Conservation (phyloP, 23 tunicate genomes). For the Clavelina lepadiformis region DNA sequence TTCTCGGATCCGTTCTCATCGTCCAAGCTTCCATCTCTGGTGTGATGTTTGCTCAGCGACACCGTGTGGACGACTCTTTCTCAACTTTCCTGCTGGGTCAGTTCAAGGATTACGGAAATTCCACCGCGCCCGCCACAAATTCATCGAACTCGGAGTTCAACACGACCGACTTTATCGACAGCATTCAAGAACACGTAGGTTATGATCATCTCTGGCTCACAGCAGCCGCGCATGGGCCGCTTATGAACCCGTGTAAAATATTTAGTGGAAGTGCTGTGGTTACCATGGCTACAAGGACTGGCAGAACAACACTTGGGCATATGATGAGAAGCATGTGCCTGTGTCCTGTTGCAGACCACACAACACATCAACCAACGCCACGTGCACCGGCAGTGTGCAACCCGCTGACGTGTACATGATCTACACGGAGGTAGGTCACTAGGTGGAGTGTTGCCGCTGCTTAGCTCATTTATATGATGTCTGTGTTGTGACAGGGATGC, state of each 20-base stretch:
- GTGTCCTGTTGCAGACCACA: conserved; percentile 56
- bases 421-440: conserved; percentile 23
- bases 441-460: background rate
- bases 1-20: conserved; percentile 34
- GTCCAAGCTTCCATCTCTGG: conserved; percentile 24
- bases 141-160: conserved; percentile 14
- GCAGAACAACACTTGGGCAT: conserved; percentile 19
- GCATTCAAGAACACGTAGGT: conserved; percentile 38
- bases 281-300: conserved; percentile 68
- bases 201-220: background rate
- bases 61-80: background rate
- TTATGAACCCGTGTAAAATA: no score
- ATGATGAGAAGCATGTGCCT: conserved; percentile 16
- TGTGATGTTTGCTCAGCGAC: conserved; percentile 19
- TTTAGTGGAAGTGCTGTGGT: conserved; percentile 74
- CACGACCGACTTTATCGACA: conserved; percentile 46
- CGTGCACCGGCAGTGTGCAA: conserved; percentile 41
- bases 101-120: conserved; percentile 32
- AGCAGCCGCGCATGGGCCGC: no score
- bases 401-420: conserved; percentile 6
- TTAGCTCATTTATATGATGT: no score
- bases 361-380: conserved; percentile 6
- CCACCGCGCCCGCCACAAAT: conserved; percentile 6
- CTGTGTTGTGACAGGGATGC: conserved; percentile 16
- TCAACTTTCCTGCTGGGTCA: conserved; percentile 19